Percentiles rank a stretch among this genome's conserved stretches.
These are phyloP conservation scores for Strix uralensis DNA, from an alignment of 2,113 vertebrate species.

Conservation along the genomic window DNA sequence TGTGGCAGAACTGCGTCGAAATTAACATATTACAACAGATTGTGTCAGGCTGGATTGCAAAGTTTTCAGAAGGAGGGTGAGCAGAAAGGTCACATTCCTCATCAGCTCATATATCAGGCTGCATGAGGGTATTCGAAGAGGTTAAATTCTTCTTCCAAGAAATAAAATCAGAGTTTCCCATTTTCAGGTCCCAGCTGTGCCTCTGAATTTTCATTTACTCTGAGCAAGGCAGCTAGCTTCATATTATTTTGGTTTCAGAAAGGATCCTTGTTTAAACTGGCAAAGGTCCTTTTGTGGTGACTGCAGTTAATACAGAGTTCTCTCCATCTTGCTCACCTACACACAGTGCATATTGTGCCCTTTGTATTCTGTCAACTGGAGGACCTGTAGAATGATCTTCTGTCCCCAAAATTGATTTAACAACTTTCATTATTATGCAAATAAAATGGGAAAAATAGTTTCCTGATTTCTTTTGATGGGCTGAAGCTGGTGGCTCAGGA, in stretches of 20 bases:
- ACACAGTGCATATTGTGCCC: neutral
- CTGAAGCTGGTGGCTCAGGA: neutral
- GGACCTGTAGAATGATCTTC: neutral
- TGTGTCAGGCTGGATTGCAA: conserved; percentile 65
- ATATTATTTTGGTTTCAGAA: neutral
- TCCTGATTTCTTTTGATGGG: neutral
- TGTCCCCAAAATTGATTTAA: neutral
- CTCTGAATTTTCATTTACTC: conserved; percentile 12
- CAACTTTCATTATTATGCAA: neutral
- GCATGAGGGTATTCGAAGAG: neutral
- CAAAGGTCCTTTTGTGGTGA: conserved; percentile 5
- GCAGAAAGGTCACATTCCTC: conserved; percentile 67
- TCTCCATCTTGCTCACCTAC: neutral
- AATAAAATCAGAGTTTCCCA: conserved; percentile 24
- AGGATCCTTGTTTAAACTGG: conserved; percentile 32
- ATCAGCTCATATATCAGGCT: conserved; percentile 32
- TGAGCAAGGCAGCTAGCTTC: neutral
- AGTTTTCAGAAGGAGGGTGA: conserved; percentile 50
- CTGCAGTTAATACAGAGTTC: conserved; percentile 3
- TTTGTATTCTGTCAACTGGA: neutral
- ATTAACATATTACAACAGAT: conserved; percentile 72
- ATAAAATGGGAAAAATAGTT: neutral
- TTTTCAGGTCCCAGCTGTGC: neutral
- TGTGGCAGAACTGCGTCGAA: conserved; percentile 56
- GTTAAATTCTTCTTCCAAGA: conserved; percentile 46